Evolutionary conservation across 2,113 vertebrate species (phyloP), one percentile per base, ranked within the genome.

Genomic region (Carlito syrichta): DNA sequence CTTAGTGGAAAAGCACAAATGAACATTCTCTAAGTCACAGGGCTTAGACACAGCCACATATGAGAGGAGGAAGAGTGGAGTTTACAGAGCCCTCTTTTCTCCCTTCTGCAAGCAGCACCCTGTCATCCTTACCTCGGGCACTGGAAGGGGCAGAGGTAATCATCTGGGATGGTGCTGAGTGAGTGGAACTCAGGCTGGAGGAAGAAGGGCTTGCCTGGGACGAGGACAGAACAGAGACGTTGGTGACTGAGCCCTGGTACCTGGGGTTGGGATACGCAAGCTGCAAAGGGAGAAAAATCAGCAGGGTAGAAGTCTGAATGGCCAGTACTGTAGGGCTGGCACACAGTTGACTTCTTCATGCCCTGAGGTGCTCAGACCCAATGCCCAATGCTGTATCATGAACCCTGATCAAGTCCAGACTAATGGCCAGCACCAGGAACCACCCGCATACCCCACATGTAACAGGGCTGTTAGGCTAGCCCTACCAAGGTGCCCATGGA

Each of bases 121-220:
- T 89, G 87, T 86, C 40, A 1, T 98, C 97, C 98, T 99, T 98
- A 99, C 99, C 99, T 99, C 99, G 99, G 98, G 99, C 99, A 89
- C 99, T 99, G 96, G 99, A 99, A 82, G 99, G 99, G 96, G 99
- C 99, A 92, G 99, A 99, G 98, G 99, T 99, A 94, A 99, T 99
- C 98, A 99, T 99, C 98, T 99, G 99, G 78, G 99, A 99, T 0
- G 99, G 99, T 89, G 99, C 99, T 4, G 99, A 99, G 97, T 99
- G 99, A 84, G 99, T 99, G 69, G 99, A 99, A 97, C 99, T 99
- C 98, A 99, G 98, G 97, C 99, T 99, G 94, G 99, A 99, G 97
- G 99, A 99, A 92, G 99, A 99, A 82, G 99, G 99, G 98, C 99
- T 99, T 63, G 99, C 99, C 99, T 99, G 98, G 97, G 95, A 98